These are phyloP conservation scores for Bombyx mandarina DNA, from an alignment of 1,140 invertebrate genomes.

Conservation along the genomic window DNA sequence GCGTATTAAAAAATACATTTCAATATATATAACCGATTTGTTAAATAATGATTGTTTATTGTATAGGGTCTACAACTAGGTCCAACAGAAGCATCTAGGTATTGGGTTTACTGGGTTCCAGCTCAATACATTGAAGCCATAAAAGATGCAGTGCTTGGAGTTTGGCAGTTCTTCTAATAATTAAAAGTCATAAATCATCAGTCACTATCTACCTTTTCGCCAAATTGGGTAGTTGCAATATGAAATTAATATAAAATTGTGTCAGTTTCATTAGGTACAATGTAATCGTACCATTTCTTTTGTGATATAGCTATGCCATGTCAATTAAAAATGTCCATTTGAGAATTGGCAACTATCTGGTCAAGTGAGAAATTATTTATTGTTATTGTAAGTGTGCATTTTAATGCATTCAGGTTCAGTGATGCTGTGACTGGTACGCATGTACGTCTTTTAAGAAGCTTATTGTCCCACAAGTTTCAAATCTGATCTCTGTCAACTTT, in stretches of 20 bases:
- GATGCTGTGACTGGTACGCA: background rate
- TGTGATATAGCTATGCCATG: conserved; percentile 60
- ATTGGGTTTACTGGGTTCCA: conserved; percentile 97
- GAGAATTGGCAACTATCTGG: conserved; percentile 58
- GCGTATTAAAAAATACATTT: too few species aligned
- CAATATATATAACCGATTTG: conserved; percentile 1
- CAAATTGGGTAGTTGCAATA: conserved; percentile 59
- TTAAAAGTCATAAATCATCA: conserved; percentile 12
- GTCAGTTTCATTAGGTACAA: conserved; percentile 31
- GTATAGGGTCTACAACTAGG: conserved; percentile 86
- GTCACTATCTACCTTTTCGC: conserved; percentile 35
- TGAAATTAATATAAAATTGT: conserved; percentile 26
- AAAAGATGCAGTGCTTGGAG: conserved; percentile 91
- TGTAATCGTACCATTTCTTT: conserved; percentile 43
- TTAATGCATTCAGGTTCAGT: conserved; percentile 41
- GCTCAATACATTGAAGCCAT: conserved; percentile 93
- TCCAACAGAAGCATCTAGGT: conserved; percentile 89
- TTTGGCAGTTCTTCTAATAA: conserved; percentile 85
- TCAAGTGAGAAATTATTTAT: conserved; percentile 56
- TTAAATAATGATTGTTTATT: conserved; percentile 10
- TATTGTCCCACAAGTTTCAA: conserved; percentile 47
- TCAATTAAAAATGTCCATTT: conserved; percentile 65
- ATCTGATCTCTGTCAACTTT: conserved; percentile 61
- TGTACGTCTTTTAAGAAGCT: conserved; percentile 27
- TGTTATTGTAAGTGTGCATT: conserved; percentile 52